phyloP scores from a whole-genome alignment of 2,888 invertebrate genomes.

The Gandaritis pyraliata region DNA sequence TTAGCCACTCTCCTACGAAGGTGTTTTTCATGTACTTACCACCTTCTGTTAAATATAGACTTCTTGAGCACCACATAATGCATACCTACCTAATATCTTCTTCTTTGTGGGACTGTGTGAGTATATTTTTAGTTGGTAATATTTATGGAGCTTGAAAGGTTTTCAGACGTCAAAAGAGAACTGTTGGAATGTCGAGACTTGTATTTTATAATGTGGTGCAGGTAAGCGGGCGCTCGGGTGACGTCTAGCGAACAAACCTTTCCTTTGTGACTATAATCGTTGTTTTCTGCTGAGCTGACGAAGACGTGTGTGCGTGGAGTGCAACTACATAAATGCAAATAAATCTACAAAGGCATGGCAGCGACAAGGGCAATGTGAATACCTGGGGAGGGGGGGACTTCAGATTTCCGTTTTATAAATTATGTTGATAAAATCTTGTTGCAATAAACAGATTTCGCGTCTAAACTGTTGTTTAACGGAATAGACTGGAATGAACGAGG shows the following conservation, averaged over 20 bases:
- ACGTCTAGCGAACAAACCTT: slow-evolving; percentile 2
- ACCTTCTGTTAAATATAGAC: neutral
- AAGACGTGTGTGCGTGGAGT: slow-evolving; percentile 6
- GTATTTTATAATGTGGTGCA: slow-evolving; percentile 15
- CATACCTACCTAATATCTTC: neutral
- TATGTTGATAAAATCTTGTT: too few species aligned
- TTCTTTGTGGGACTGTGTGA: too few species aligned
- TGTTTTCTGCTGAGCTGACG: neutral
- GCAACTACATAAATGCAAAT: neutral
- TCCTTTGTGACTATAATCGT: neutral
- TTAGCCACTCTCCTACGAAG: slow-evolving; percentile 3
- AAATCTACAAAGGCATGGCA: neutral
- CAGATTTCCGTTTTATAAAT: neutral
- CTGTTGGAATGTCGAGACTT: neutral
- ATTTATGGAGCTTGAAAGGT: neutral
- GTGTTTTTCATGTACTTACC: too few species aligned
- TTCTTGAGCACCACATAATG: neutral
- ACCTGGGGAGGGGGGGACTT: neutral
- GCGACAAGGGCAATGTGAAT: neutral
- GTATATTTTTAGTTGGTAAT: too few species aligned
- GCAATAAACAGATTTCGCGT: neutral
- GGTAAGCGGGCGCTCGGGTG: slow-evolving; percentile 8
- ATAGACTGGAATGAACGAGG: slow-evolving; percentile 7
- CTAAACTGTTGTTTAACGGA: slow-evolving; percentile 7
- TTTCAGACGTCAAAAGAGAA: slow-evolving; percentile 6